phyloP scores from a whole-genome alignment of 2,113 vertebrate genomes.

The Machaerirhynchus nigripectus region DNA sequence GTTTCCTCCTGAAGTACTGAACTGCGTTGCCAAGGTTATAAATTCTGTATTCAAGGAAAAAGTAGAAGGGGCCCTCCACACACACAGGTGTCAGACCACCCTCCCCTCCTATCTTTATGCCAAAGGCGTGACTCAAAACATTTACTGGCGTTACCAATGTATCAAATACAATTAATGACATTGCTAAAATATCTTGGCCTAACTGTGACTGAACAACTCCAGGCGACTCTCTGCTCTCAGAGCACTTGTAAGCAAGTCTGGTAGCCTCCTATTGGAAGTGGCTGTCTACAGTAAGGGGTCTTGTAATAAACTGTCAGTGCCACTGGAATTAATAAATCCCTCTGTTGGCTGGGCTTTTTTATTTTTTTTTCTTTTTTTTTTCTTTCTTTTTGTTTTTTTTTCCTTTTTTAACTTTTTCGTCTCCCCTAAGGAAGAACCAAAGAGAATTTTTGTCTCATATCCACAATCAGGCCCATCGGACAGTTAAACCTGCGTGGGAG shows the following conservation, averaged over 20 bases:
- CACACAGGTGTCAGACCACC: neutral
- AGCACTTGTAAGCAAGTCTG: neutral
- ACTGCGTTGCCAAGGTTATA: neutral
- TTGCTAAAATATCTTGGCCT: neutral
- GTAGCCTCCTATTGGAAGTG: neutral
- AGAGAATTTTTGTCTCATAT: neutral
- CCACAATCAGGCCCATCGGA: neutral
- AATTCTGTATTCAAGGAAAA: neutral
- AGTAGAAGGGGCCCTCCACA: neutral
- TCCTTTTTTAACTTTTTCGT: too few species aligned
- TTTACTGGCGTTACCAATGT: neutral
- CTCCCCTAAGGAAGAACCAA: neutral
- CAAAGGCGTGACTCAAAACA: neutral
- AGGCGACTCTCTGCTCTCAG: neutral
- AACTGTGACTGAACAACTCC: neutral
- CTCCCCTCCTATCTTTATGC: neutral
- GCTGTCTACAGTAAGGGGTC: neutral
- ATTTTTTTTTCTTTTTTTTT: too few species aligned
- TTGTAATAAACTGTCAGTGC: neutral
- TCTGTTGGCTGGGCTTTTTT: neutral
- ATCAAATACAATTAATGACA: neutral
- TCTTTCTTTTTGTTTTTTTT: too few species aligned
- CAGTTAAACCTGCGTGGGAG: neutral
- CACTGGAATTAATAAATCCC: neutral
- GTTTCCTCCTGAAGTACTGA: neutral